A percentile compares a stretch with the other conserved stretches of the same genome.
Evolutionary conservation across 2,888 invertebrate species (phyloP).

Genomic region (Protula sp.): DNA sequence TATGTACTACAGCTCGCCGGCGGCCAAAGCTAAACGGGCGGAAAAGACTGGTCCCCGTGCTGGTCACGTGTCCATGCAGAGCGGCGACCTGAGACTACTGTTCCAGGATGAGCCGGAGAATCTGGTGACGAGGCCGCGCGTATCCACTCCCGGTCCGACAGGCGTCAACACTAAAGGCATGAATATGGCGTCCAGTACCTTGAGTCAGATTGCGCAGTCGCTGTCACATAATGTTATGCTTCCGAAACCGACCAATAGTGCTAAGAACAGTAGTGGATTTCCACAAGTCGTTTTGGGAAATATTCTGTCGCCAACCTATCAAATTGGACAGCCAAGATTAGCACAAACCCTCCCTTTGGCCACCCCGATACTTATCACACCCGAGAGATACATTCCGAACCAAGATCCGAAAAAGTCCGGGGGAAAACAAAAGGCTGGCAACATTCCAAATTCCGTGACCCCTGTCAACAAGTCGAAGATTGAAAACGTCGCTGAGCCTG

Average conservation of each 20-base stretch:
- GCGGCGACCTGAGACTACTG: background rate
- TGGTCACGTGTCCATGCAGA: background rate
- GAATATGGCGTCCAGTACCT: too few relatives aligned
- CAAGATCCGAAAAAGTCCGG: too few relatives aligned
- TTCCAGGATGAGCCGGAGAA: background rate
- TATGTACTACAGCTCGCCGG: background rate
- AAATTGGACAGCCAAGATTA: too few relatives aligned
- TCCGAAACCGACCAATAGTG: background rate
- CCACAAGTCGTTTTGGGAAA: too few relatives aligned
- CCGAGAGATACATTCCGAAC: too few relatives aligned
- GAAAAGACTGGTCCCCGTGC: background rate
- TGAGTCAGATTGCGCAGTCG: too few relatives aligned
- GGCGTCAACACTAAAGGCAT: background rate
- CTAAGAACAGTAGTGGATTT: background rate
- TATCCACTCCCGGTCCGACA: background rate
- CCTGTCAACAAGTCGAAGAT: background rate
- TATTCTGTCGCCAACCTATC: too few relatives aligned
- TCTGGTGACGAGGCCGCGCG: background rate
- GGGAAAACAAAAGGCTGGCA: too few relatives aligned
- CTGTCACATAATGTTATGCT: background rate
- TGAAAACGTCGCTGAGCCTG: background rate
- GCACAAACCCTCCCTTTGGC: background rate
- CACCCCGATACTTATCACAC: background rate
- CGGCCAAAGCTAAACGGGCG: background rate
- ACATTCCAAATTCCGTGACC: too few relatives aligned